Evolutionary conservation across 2,113 vertebrate species (phyloP), one percentile per base, ranked within the genome.

Genomic region (Xiphorhynchus elegans): DNA sequence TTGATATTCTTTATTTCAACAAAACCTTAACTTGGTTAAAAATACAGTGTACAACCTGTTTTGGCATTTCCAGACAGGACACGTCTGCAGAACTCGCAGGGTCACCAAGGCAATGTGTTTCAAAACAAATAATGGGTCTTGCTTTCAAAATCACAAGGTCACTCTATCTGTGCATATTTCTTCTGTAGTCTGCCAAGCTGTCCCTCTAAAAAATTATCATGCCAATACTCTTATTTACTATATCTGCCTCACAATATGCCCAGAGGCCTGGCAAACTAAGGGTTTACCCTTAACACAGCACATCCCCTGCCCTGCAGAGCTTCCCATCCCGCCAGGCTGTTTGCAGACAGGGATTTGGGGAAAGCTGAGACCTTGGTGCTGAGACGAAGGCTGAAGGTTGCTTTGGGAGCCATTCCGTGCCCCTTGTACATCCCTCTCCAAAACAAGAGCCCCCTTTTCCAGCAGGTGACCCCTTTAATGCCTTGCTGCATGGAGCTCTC

Each of bases 1-100:
- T 24, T 94, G 95, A 95, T 95, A 94, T 40, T 93, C 92, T 82
- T 96, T 94, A 90, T 96, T 97, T 94, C 90, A 95, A 94, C 95
- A 96, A 93, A 94, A 93, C 79, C 60, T 94, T 94, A 93, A 86
- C 90, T 90, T 53, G 28, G 85, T 93, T 90, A 69, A 84, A 96
- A 95, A 84, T 90, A 84, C 10, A 92, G 73, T 0, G 29, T 78
- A 83, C 95, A 88, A 95, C 96, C 93, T 96, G 92, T 84, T 89
- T 94, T 62, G 92, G 88, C 85, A 93, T 90, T 96, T 94, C 85
- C 90, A 94, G 83, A 73, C 93, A 94, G 82, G 47, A 74, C 79
- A 3, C 74, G 84, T 77, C 93, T 93, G 72, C 83, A 82, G 94
- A 88, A 89, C 85, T 60, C 33, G 53, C 93, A 82, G 95, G 93